Conservation (phyloP, 1,140 invertebrate genomes). For the Pantala flavescens region DNA sequence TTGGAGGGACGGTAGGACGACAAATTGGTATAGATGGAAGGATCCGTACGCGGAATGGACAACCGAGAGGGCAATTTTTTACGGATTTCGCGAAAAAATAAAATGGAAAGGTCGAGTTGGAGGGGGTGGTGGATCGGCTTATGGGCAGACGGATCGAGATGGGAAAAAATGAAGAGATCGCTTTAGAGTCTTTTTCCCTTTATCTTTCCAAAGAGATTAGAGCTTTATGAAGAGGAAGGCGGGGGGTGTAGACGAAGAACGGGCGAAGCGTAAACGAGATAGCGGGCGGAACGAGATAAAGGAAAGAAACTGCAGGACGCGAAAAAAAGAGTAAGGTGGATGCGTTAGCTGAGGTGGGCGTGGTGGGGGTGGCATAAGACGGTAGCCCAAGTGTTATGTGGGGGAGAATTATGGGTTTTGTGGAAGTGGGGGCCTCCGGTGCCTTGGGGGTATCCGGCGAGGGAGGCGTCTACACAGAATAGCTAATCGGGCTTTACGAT, state of each 20-base stretch:
- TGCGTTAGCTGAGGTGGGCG: not conserved
- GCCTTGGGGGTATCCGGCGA: not conserved
- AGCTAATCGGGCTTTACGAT: slow-evolving; percentile 8
- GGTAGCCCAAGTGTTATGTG: not conserved
- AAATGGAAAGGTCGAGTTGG: too few relatives aligned
- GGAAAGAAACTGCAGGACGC: not conserved
- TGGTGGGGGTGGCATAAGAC: not conserved
- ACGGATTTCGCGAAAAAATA: too few relatives aligned
- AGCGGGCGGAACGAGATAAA: not conserved
- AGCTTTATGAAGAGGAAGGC: not conserved
- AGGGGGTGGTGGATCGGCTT: too few relatives aligned
- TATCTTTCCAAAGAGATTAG: not conserved
- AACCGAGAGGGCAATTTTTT: too few relatives aligned
- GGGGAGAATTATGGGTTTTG: not conserved
- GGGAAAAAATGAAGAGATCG: not conserved
- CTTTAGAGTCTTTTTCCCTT: not conserved
- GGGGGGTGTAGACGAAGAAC: not conserved
- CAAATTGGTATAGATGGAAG: too few relatives aligned
- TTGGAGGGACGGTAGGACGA: too few relatives aligned
- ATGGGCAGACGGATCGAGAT: not conserved
- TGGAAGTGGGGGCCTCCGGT: not conserved
- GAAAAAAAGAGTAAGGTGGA: not conserved
- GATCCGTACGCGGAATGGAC: too few relatives aligned
- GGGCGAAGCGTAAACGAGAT: not conserved
- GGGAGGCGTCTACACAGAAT: not conserved